A percentile compares a stretch with the other conserved stretches of the same genome.
These are phyloP conservation scores for Xiphophorus hellerii DNA, from an alignment of 2,113 vertebrate genomes.

Conservation along the genomic window DNA sequence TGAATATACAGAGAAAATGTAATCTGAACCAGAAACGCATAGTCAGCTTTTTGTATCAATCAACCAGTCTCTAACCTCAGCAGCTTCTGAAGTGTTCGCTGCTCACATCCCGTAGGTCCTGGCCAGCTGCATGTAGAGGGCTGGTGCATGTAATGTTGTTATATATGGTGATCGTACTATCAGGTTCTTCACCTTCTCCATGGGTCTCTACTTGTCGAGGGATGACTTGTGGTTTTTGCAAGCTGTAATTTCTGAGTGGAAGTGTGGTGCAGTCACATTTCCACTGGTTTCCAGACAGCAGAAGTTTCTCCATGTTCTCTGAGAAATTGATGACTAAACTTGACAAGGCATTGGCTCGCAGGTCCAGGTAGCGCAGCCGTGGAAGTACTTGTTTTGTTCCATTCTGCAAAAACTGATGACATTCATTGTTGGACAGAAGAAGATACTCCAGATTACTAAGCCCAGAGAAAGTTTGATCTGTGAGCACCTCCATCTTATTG, in stretches of 20 bases:
- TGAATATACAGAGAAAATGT: conserved; percentile 1
- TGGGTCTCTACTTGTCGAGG: conserved; percentile 86
- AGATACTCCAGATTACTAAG: conserved; percentile 90
- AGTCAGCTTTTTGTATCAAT: neutral
- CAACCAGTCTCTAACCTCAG: conserved; percentile 42
- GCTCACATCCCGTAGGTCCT: conserved; percentile 86
- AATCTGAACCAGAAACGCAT: neutral
- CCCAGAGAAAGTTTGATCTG: conserved; percentile 80
- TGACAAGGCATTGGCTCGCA: conserved; percentile 85
- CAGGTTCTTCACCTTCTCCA: conserved; percentile 85
- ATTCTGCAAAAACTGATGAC: conserved; percentile 77
- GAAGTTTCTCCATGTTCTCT: conserved; percentile 85
- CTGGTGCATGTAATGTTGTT: conserved; percentile 93
- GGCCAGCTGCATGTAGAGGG: conserved; percentile 78
- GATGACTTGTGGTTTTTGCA: conserved; percentile 79
- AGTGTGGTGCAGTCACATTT: conserved; percentile 86
- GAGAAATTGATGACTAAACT: conserved; percentile 77
- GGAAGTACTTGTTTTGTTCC: conserved; percentile 77
- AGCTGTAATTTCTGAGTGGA: conserved; percentile 83
- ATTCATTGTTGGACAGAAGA: conserved; percentile 87
- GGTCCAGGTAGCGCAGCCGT: conserved; percentile 86
- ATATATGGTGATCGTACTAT: conserved; percentile 81
- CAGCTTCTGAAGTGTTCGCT: conserved; percentile 85
- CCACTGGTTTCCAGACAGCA: conserved; percentile 92
- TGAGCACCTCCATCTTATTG: conserved; percentile 86